Evolutionary conservation across 2,797 vertebrate species (phyloP).

Genomic region (Pteronotus mesoamericanus): DNA sequence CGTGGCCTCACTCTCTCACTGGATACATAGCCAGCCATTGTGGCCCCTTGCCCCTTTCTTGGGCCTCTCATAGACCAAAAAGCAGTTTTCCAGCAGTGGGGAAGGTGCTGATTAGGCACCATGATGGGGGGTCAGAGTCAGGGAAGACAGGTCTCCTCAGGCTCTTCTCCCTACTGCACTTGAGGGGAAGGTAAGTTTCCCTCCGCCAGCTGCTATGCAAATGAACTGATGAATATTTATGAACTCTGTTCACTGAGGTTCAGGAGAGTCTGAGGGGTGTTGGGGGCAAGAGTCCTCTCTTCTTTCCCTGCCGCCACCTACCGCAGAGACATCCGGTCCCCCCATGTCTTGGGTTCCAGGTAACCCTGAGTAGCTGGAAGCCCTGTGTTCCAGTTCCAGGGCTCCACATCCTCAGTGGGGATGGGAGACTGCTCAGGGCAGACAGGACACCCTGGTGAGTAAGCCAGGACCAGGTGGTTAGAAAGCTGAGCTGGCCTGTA

Average conservation of each 20-base stretch:
- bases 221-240: constrained; percentile 69
- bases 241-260: constrained; percentile 38
- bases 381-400: background rate
- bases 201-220: constrained; percentile 64
- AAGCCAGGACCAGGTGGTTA: background rate
- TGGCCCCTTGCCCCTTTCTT: background rate
- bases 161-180: constrained; percentile 33
- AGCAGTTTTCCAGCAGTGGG: background rate
- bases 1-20: background rate
- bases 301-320: background rate
- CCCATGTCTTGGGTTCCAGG: constrained; percentile 39
- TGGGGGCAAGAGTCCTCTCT: constrained; percentile 47
- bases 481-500: constrained; percentile 6
- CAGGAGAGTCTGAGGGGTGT: constrained; percentile 50
- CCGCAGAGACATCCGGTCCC: constrained; percentile 51
- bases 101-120: background rate
- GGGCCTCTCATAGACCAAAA: background rate
- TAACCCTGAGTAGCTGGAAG: background rate
- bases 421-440: background rate
- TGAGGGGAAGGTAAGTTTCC: constrained; percentile 67
- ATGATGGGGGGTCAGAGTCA: constrained; percentile 7
- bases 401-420: background rate
- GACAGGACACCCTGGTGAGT: background rate
- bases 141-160: constrained; percentile 31
- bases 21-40: background rate